These are phyloP conservation scores for Calameuta pallipes DNA, from an alignment of 2,888 invertebrate genomes.

Conservation along the genomic window DNA sequence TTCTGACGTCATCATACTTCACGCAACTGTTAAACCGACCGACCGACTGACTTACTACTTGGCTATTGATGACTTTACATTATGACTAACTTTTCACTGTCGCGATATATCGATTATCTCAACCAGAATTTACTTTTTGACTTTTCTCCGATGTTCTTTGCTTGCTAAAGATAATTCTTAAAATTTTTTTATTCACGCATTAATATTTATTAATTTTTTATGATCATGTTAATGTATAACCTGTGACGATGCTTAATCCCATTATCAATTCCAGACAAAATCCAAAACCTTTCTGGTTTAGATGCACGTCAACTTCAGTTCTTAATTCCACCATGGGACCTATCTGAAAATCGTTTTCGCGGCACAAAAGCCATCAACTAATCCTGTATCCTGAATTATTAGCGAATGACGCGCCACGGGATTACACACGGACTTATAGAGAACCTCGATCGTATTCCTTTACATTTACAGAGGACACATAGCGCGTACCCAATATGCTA, in stretches of 20 bases:
- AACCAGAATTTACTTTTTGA: neutral
- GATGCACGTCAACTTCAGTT: neutral
- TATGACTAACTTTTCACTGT: neutral
- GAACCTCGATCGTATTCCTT: neutral
- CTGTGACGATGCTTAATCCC: no score
- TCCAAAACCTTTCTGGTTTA: neutral
- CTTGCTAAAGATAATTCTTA: neutral
- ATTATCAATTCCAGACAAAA: neutral
- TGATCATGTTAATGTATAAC: neutral
- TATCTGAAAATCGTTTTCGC: neutral
- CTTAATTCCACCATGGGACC: neutral
- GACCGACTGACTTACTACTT: neutral
- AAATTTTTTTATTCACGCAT: neutral
- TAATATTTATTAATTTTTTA: neutral
- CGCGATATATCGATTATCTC: neutral
- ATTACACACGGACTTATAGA: neutral
- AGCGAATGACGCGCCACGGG: neutral
- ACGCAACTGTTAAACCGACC: conserved; percentile 44
- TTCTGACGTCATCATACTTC: conserved; percentile 48
- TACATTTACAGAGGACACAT: neutral
- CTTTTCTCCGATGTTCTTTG: neutral
- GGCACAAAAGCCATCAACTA: neutral
- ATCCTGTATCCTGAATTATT: neutral
- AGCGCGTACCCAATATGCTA: conserved; percentile 44
- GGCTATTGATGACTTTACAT: neutral